A percentile compares a stretch with the other conserved stretches of the same genome.
These are phyloP conservation scores for Bombyx mandarina DNA, from an alignment of 1,140 invertebrate species.

Conservation along the genomic window DNA sequence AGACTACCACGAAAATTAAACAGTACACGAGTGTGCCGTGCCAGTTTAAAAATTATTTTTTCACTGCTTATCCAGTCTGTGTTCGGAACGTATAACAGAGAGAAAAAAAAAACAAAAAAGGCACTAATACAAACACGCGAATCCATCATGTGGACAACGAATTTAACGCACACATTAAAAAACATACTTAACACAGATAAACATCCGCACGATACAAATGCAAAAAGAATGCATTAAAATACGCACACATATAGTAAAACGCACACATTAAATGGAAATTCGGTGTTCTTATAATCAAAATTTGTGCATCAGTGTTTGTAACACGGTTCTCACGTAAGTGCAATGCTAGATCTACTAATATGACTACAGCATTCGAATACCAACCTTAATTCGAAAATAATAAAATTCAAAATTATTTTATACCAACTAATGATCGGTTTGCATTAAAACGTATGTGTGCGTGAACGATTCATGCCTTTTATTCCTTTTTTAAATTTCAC, in stretches of 20 bases:
- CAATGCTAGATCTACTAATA: conserved; percentile 53
- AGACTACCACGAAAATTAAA: conserved; percentile 67
- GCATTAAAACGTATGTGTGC: conserved; percentile 54
- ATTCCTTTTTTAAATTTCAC: conserved; percentile 71
- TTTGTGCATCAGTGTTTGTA: conserved; percentile 38
- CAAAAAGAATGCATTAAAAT: conserved; percentile 51
- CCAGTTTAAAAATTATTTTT: conserved; percentile 69
- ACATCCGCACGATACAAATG: conserved; percentile 27
- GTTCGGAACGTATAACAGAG: conserved; percentile 27
- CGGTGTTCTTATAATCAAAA: conserved; percentile 68
- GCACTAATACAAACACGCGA: conserved; percentile 57
- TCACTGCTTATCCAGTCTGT: conserved; percentile 51
- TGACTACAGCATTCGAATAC: conserved; percentile 19
- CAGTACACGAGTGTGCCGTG: conserved; percentile 49
- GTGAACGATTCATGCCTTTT: conserved; percentile 60
- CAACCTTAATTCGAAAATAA: conserved; percentile 15
- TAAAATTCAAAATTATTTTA: conserved; percentile 21
- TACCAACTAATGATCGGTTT: conserved; percentile 57
- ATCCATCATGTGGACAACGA: conserved; percentile 61
- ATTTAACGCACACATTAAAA: conserved; percentile 38
- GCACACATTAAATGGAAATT: conserved; percentile 39
- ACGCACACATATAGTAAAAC: conserved; percentile 29
- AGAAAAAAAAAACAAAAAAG: conserved; percentile 55
- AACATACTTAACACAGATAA: conserved; percentile 27
- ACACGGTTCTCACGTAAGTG: conserved; percentile 52